Percentiles rank a stretch among this genome's conserved stretches.
phyloP scores from a whole-genome alignment of 2,113 vertebrate genomes.

The Chaenocephalus aceratus region DNA sequence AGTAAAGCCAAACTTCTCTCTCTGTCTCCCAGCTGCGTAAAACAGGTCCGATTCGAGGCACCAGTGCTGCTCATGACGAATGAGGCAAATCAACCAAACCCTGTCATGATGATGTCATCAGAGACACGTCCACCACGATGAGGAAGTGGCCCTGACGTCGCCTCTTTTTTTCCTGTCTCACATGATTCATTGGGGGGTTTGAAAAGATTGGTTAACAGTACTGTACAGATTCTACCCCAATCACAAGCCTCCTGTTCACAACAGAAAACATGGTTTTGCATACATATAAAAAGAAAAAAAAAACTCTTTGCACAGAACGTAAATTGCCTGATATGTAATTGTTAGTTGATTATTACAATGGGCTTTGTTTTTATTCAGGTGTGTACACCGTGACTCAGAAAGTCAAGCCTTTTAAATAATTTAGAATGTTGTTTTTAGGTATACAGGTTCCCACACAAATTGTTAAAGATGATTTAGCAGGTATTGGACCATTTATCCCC shows the following conservation, averaged over 20 bases:
- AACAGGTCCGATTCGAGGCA: slow-evolving; percentile 96
- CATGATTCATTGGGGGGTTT: slow-evolving; percentile 81
- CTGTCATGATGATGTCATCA: slow-evolving; percentile 77
- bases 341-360: slow-evolving; percentile 70
- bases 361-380: slow-evolving; percentile 74
- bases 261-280: slow-evolving; percentile 65
- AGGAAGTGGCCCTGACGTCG: slow-evolving; percentile 65
- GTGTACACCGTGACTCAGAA: slow-evolving; percentile 60
- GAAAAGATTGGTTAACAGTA: slow-evolving; percentile 85
- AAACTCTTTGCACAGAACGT: slow-evolving; percentile 76
- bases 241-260: slow-evolving; percentile 72
- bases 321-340: slow-evolving; percentile 78
- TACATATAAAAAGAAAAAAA: slow-evolving; percentile 57
- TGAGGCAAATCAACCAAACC: slow-evolving; percentile 86
- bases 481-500: slow-evolving; percentile 84
- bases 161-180: slow-evolving; percentile 71
- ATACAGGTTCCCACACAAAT: slow-evolving; percentile 52
- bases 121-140: slow-evolving; percentile 70
- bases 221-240: slow-evolving; percentile 74
- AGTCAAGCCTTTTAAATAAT: slow-evolving; percentile 75
- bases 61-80: slow-evolving; percentile 95
- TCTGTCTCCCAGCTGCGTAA: slow-evolving; percentile 89
- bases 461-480: slow-evolving; percentile 79
- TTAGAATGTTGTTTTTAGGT: slow-evolving; percentile 70
- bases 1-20: background rate